Percentiles rank a stretch among this genome's conserved stretches.
Evolutionary conservation across 2,113 vertebrate species (phyloP).

Genomic region (Dissostichus mawsoni): DNA sequence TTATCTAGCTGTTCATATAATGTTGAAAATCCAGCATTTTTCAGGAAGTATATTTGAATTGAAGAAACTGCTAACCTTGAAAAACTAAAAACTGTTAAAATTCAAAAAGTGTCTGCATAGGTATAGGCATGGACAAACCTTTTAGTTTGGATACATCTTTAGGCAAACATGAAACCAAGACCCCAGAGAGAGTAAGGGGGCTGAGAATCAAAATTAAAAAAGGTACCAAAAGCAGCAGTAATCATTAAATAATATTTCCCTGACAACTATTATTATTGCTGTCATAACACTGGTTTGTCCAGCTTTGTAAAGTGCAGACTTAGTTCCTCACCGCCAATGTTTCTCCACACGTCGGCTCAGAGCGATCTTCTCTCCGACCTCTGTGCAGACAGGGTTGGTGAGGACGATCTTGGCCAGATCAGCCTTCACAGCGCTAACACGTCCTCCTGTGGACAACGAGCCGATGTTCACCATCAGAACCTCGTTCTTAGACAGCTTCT

Average conservation of each 20-base stretch:
- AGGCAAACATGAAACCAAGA: too few relatives aligned
- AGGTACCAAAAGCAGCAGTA: background rate
- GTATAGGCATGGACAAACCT: too few relatives aligned
- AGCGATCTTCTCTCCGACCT: conserved; percentile 99
- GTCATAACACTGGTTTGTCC: too few relatives aligned
- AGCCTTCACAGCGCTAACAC: conserved; percentile 97
- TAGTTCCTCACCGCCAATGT: conserved; percentile 93
- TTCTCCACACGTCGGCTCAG: conserved; percentile 98
- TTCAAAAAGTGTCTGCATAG: too few relatives aligned
- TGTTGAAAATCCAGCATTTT: too few relatives aligned
- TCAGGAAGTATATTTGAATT: too few relatives aligned
- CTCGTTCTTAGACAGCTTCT: conserved; percentile 98
- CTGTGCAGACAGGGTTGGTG: conserved; percentile 98
- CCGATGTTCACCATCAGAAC: conserved; percentile 99
- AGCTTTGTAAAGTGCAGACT: background rate
- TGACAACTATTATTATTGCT: background rate
- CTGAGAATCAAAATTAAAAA: background rate
- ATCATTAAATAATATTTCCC: background rate
- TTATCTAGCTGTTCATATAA: too few relatives aligned
- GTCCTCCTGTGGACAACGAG: conserved; percentile 95
- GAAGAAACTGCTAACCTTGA: too few relatives aligned
- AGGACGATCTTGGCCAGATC: conserved; percentile 98
- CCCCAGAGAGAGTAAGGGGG: too few relatives aligned
- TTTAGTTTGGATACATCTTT: too few relatives aligned
- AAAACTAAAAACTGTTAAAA: too few relatives aligned